Evolutionary conservation across 2,113 vertebrate species (phyloP), one percentile per base, ranked within the genome.

Genomic region (Pteruthius melanotis): DNA sequence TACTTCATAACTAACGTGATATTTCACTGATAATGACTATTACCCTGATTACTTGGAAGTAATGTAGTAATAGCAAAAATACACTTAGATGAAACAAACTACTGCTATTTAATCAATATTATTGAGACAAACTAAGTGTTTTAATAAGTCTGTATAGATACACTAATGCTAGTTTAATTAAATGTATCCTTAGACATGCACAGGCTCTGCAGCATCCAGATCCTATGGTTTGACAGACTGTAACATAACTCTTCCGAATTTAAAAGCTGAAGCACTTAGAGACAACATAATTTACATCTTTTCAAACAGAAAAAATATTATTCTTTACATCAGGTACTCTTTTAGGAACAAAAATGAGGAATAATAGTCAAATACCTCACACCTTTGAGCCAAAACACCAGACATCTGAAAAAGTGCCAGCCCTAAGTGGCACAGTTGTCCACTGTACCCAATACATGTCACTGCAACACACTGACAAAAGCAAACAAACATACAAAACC

Each of bases 1-100:
- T 99, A 99, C 98, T 97, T 98, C 98, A 98, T 98, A 99, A 99
- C 98, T 98, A 97, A 98, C 88, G 78, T 96, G 97, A 95, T 99
- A 99, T 98, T 98, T 99, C 98, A 98, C 98, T 98, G 97, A 98
- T 97, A 97, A 97, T 98, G 92, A 97, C 98, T 97, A 98, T 99
- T 98, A 98, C 97, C 97, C 98, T 99, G 98, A 99, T 98, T 98
- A 98, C 98, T 93, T 95, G 85, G 91, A 96, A 97, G 94, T 93
- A 98, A 98, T 98, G 97, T 96, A 98, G 98, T 98, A 98, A 99
- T 97, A 98, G 95, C 96, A 97, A 98, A 98, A 98, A 98, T 98
- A 97, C 97, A 98, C 98, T 98, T 97, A 95, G 97, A 98, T 98
- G 98, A 99, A 98, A 98, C 97, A 98, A 98, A 98, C 97, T 98